Evolutionary conservation across 2,797 vertebrate genomes (phyloP), one percentile per base, ranked within the genome.

Genomic region (Aldrovandia affinis): DNA sequence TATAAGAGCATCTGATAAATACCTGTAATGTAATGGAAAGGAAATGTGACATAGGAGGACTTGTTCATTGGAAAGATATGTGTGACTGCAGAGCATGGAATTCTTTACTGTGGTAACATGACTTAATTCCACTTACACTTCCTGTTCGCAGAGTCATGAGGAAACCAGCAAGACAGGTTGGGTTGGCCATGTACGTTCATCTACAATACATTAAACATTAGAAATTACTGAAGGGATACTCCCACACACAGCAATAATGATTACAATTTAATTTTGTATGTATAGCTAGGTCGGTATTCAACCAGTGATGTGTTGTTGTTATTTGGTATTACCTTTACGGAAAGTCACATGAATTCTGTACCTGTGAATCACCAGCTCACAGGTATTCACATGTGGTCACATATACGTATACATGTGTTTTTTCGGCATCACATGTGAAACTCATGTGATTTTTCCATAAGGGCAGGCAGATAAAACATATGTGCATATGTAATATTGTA

Each of bases 171-270:
- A 84, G 86, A 95, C 89, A 0, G 98, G 98, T 89, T 99, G 98
- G 98, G 93, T 97, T 89, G 98, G 98, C 87, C 96, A 96, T 93
- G 98, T 99, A 97, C 25, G 97, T 96, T 20, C 59, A 47, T 30
- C 33, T 30, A 30, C 42, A 22, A 33, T 80, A 79, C 78, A 12
- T 25, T 2, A 50, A 2, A 55, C 3, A 73, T 33, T 18, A 30
- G 5, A 18, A 20, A 25, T 4, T 25, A 39, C 44, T 47, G 44
- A 78, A 78, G 3, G 28, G 52, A 81, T 50, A 77, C 80, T n/a
- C 10, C 80, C 20, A 47, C 28, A 42, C 22, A 15, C 78, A 79
- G 30, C 57, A 25, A n/a, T 73, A 36, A 52, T 44, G 28, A 8
- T 14, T 50, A 22, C 30, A 6, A 59, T 22, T n/a, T 12, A 44